Percentiles rank a stretch among this genome's conserved stretches.
phyloP scores from a whole-genome alignment of 2,113 vertebrate species.

The Oxyura jamaicensis region DNA sequence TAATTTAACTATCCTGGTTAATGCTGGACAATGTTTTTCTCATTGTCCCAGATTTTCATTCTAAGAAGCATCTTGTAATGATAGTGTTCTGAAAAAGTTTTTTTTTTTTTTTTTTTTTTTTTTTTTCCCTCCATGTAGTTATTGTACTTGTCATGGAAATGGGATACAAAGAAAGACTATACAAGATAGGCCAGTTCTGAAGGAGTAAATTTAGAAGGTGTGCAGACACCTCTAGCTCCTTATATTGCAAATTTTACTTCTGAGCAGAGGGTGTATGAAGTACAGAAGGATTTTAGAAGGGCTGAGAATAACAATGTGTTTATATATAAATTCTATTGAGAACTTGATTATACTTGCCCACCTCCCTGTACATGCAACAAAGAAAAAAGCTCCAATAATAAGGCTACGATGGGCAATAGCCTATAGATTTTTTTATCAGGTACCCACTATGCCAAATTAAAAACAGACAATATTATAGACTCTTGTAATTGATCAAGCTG shows the following conservation, averaged over 20 bases:
- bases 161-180: background rate
- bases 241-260: background rate
- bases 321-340: background rate
- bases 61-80: background rate
- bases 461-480: background rate
- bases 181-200: background rate
- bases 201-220: background rate
- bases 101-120: no score
- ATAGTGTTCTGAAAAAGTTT: background rate
- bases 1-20: background rate
- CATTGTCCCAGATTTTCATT: background rate
- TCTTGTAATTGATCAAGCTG: background rate
- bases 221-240: accelerated
- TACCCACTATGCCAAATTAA: background rate
- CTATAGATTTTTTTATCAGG: background rate
- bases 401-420: background rate
- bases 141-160: background rate
- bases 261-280: background rate
- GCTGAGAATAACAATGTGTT: background rate
- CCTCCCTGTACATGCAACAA: background rate
- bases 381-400: background rate
- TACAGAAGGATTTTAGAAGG: background rate
- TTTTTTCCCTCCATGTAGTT: background rate
- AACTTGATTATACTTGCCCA: background rate
- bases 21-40: background rate